Evolutionary conservation across 53 echinoderm and acorn worm genomes (phyloP).

Genomic region (Stichopus horrens): DNA sequence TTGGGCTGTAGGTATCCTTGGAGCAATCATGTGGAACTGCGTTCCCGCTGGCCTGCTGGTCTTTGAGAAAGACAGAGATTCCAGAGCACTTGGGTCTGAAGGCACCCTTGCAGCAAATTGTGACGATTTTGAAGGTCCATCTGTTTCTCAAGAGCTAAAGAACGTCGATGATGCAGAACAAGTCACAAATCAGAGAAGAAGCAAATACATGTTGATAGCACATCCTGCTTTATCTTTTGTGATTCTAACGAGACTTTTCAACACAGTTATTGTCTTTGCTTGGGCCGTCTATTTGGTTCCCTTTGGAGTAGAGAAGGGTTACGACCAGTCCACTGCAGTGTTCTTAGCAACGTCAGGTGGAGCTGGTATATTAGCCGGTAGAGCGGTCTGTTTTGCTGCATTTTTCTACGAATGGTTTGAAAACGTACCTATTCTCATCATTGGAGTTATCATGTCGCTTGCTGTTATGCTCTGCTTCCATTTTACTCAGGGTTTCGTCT

Average conservation of each 20-base stretch:
- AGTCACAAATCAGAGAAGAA: not conserved
- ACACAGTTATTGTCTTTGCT: not conserved
- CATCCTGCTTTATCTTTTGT: not conserved
- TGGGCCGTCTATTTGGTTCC: constrained; percentile 24
- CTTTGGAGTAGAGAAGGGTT: constrained; percentile 11
- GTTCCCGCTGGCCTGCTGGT: not conserved
- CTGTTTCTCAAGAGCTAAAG: not conserved
- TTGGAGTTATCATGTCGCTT: not conserved
- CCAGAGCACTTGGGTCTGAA: not conserved
- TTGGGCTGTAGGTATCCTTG: not conserved
- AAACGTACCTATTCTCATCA: not conserved
- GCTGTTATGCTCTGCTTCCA: not conserved
- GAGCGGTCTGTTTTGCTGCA: not conserved
- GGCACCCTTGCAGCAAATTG: not conserved
- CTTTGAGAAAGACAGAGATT: not conserved
- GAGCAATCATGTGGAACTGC: constrained; percentile 4
- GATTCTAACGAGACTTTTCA: not conserved
- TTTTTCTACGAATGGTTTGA: not conserved
- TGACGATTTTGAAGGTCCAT: not conserved
- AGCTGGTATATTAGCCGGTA: constrained; percentile 6
- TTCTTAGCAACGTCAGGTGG: not conserved
- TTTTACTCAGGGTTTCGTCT: not conserved
- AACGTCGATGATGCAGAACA: not conserved
- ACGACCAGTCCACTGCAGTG: not conserved
- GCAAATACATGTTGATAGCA: not conserved